These are phyloP conservation scores for Meteorus cinctellus DNA, from an alignment of 2,888 invertebrate genomes.

Conservation along the genomic window DNA sequence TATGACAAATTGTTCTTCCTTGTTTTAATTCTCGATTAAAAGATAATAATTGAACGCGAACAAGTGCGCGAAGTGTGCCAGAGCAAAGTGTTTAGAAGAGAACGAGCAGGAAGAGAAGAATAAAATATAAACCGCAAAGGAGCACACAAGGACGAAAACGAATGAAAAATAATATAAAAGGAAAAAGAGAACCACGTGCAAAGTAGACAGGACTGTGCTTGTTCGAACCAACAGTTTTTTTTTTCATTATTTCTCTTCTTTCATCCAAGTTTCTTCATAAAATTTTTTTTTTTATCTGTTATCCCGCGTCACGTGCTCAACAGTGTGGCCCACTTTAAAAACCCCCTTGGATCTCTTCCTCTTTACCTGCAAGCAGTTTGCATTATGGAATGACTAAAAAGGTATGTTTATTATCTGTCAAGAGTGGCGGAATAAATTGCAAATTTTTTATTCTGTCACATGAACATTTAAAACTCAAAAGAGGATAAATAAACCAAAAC, in stretches of 20 bases:
- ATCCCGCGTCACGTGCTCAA: constrained; percentile 44
- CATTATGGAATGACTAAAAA: constrained; percentile 70
- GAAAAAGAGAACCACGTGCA: constrained; percentile 6
- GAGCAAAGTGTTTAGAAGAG: not conserved
- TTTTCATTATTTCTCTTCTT: not conserved
- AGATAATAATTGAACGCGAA: not conserved
- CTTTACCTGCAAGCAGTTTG: constrained; percentile 39
- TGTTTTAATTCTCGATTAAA: not conserved
- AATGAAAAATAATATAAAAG: constrained; percentile 13
- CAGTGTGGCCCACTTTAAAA: constrained; percentile 40
- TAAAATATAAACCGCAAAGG: not conserved
- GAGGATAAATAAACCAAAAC: too few species aligned
- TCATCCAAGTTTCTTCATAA: not conserved
- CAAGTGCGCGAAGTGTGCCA: constrained; percentile 8
- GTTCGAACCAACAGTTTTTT: constrained; percentile 28
- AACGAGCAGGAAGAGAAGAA: not conserved
- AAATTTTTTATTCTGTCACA: constrained; percentile 9
- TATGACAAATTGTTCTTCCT: not conserved
- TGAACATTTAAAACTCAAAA: too few species aligned
- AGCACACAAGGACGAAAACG: constrained; percentile 33
- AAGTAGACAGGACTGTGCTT: constrained; percentile 10
- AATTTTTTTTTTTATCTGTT: constrained; percentile 37
- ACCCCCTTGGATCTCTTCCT: not conserved
- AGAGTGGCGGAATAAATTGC: constrained; percentile 2
- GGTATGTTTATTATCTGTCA: constrained; percentile 56